A percentile compares a stretch with the other conserved stretches of the same genome.
phyloP scores from a whole-genome alignment of 2,113 vertebrate species.

The Galeopterus variegatus region DNA sequence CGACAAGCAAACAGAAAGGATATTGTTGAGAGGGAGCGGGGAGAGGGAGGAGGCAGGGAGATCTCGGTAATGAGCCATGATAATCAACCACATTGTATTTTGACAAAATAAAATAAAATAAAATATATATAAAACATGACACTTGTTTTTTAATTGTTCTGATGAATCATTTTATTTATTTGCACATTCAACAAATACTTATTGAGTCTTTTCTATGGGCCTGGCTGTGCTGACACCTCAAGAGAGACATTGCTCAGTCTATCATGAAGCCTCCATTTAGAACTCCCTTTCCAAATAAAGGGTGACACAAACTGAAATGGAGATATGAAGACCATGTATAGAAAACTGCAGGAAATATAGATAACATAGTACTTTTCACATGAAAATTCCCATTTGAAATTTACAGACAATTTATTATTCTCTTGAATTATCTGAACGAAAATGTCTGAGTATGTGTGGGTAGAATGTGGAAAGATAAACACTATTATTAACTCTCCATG shows the following conservation, averaged over 20 bases:
- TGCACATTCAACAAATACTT: not conserved
- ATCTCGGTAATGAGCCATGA: no score
- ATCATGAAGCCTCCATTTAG: not conserved
- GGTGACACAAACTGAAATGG: not conserved
- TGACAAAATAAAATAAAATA: no score
- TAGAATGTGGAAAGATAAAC: not conserved
- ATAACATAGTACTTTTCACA: not conserved
- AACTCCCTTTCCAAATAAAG: not conserved
- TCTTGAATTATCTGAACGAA: not conserved
- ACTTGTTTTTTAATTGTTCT: not conserved
- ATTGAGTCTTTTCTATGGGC: not conserved
- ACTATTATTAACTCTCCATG: not conserved
- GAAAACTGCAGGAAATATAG: not conserved
- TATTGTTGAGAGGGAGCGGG: no score
- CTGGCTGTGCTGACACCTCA: not conserved
- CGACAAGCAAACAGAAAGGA: no score
- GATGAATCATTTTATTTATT: not conserved
- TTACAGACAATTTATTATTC: not conserved
- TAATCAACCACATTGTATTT: no score
- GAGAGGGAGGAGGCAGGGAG: no score
- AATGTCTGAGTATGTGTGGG: not conserved
- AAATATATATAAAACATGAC: no score
- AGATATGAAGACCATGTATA: not conserved
- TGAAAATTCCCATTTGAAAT: not conserved
- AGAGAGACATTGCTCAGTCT: not conserved